A percentile compares a stretch with the other conserved stretches of the same genome.
These are phyloP conservation scores for Nipponia nippon DNA, from an alignment of 2,113 vertebrate species.

Conservation along the genomic window DNA sequence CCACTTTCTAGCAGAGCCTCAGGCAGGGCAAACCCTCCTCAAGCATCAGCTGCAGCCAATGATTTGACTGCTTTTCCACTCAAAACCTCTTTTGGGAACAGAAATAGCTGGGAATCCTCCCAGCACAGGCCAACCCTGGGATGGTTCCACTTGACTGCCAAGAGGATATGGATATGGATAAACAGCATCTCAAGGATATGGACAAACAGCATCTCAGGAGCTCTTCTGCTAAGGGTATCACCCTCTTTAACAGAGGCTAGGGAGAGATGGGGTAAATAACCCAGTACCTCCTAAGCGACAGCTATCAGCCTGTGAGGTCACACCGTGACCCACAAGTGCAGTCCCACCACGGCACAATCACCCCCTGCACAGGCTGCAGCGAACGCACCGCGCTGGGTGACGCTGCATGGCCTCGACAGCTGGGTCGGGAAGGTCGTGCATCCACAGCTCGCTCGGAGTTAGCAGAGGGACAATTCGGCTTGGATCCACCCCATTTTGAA, in stretches of 20 bases:
- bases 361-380: background rate
- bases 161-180: background rate
- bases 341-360: background rate
- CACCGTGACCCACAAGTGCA: too few species aligned
- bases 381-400: rapidly evolving
- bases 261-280: background rate
- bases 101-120: background rate
- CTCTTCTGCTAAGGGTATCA: background rate
- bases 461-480: background rate
- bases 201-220: background rate
- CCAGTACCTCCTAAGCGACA: background rate
- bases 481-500: background rate
- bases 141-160: background rate
- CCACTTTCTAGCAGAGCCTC: background rate
- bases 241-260: background rate
- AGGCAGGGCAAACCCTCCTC: background rate
- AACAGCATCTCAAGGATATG: background rate
- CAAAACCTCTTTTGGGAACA: background rate
- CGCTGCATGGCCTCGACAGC: rapidly evolving
- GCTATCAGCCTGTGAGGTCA: background rate
- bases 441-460: background rate
- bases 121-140: background rate
- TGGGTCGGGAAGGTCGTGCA: rapidly evolving
- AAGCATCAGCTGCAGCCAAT: background rate
- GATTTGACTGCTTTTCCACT: background rate